These are phyloP conservation scores for Cryptocheilus praepositus DNA, from an alignment of 2,888 invertebrate genomes.

Conservation along the genomic window DNA sequence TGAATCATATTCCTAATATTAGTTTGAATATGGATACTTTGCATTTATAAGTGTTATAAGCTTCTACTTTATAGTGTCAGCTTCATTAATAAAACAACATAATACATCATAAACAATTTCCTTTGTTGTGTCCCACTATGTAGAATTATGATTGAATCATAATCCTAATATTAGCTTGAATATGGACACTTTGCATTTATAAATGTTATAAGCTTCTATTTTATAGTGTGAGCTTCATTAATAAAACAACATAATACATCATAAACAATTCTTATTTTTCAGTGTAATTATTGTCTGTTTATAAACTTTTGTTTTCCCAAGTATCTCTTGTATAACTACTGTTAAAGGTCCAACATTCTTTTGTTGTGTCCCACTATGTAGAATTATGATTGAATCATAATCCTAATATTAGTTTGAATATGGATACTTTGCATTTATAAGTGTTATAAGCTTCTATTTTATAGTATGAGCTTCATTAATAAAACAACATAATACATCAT, in stretches of 20 bases:
- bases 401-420: too few species aligned
- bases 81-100: not conserved
- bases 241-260: not conserved
- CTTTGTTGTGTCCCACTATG: too few species aligned
- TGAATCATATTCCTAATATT: too few species aligned
- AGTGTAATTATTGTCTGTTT: too few species aligned
- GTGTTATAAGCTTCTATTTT: not conserved
- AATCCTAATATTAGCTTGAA: too few species aligned
- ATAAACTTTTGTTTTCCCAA: conserved; percentile 5
- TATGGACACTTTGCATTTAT: not conserved
- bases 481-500: not conserved
- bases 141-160: too few species aligned
- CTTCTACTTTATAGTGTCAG: not conserved
- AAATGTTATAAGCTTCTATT: not conserved
- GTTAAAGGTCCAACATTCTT: conserved; percentile 75
- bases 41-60: not conserved
- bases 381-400: too few species aligned
- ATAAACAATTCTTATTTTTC: not conserved
- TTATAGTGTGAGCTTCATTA: not conserved
- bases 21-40: not conserved
- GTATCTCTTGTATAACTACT: conserved; percentile 1
- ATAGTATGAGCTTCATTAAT: not conserved
- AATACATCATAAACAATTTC: not conserved
- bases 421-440: not conserved
- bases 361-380: too few species aligned